Evolutionary conservation across 2,797 vertebrate species (phyloP).

Genomic region (Valencia hispanica): DNA sequence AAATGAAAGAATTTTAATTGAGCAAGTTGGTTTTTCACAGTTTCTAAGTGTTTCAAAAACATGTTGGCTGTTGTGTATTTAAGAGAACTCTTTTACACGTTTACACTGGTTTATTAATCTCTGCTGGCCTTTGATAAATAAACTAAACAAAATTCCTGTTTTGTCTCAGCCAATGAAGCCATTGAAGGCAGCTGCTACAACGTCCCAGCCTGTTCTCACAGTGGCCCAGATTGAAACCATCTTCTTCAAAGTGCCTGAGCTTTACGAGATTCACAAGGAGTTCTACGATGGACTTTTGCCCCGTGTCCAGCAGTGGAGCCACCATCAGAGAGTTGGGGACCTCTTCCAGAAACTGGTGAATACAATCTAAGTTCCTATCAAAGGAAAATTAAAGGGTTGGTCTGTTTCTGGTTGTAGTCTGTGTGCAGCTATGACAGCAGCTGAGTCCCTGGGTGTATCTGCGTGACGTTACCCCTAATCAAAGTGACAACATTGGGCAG

Average conservation of each 20-base stretch:
- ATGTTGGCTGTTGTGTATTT: neutral
- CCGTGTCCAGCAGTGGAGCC: conserved; percentile 95
- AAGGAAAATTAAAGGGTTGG: neutral
- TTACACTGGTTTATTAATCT: neutral
- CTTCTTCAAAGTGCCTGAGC: conserved; percentile 99
- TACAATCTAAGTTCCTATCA: neutral
- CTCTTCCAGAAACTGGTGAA: conserved; percentile 97
- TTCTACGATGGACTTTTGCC: conserved; percentile 95
- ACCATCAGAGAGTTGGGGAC: conserved; percentile 95
- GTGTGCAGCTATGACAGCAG: conserved; percentile 14
- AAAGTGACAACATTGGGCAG: conserved; percentile 37
- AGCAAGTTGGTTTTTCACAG: neutral
- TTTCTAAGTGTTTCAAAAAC: neutral
- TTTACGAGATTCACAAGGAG: conserved; percentile 97
- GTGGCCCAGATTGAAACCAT: conserved; percentile 97
- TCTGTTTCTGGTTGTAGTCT: neutral
- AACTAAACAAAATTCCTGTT: conserved; percentile 2
- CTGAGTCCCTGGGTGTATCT: conserved; percentile 13
- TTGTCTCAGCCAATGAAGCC: conserved; percentile 94
- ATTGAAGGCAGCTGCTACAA: conserved; percentile 94
- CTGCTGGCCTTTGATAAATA: neutral
- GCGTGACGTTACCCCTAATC: conserved; percentile 28
- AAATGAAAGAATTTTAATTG: neutral
- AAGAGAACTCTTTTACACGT: neutral
- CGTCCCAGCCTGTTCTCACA: conserved; percentile 94